phyloP scores from a whole-genome alignment of 2,113 vertebrate genomes.

The Nothocercus julius region DNA sequence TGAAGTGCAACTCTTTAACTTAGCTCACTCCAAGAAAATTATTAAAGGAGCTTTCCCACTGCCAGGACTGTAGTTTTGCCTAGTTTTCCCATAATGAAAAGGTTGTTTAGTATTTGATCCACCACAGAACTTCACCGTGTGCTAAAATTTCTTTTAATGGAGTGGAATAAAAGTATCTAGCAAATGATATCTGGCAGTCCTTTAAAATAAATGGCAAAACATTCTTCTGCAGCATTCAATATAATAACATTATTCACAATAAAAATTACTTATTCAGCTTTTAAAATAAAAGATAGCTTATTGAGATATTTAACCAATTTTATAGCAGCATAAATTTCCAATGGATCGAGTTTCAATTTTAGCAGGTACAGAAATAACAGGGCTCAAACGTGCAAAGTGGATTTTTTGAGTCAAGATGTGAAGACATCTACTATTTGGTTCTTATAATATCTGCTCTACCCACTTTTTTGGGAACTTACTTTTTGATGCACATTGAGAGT shows the following conservation, averaged over 20 bases:
- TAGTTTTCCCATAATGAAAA: not conserved
- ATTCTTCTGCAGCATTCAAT: not conserved
- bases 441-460: not conserved
- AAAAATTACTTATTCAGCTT: not conserved
- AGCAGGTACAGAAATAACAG: not conserved
- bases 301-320: not conserved
- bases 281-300: not conserved
- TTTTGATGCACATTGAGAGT: rapidly evolving
- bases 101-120: not conserved
- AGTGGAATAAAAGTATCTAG: constrained; percentile 11
- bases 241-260: not conserved
- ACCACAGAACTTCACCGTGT: not conserved
- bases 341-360: not conserved
- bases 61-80: not conserved
- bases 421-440: not conserved
- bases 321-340: not conserved
- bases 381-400: rapidly evolving
- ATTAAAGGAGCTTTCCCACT: not conserved
- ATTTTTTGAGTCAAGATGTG: not conserved
- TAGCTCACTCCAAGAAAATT: not conserved
- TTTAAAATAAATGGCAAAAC: constrained; percentile 9
- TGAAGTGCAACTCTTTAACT: not conserved
- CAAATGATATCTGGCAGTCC: not conserved
- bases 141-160: not conserved
- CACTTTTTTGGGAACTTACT: not conserved